Evolutionary conservation across 2,113 vertebrate species (phyloP), one percentile per base, ranked within the genome.

Genomic region (Peromyscus leucopus): DNA sequence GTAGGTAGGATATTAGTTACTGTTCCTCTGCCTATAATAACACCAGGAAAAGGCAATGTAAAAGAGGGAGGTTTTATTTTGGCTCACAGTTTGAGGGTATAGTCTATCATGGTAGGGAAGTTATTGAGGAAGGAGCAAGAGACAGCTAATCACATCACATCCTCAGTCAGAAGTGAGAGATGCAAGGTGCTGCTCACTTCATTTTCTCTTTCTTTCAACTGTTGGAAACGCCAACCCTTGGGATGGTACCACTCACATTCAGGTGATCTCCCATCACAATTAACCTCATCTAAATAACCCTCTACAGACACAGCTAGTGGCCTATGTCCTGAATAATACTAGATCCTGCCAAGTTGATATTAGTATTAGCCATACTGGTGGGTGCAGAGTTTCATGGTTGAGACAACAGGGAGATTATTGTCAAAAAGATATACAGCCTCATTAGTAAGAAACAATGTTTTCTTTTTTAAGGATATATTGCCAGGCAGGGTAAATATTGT

Each of bases 101-200:
- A 21, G 28, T 67, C 39, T 33, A 5, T 67, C n/a, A 42, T 17
- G 39, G 57, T 26, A 28, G 12, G 13, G 15, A 65, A 65, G 61
- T 31, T 26, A 46, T 5, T 10, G 26, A 28, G 28, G 26, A 65
- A 3, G 17, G 61, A 86, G 16, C 16, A 46, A 31, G 61, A 65
- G 26, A 8, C 61, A 67, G 8, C 16, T 33, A 46, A 42, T 33
- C 5, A 67, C 1, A 65, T 33, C 2, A 1, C 1, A 10, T 48
- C 42, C 39, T 33, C 5, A 19, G 39, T 22, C 26, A 86, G 17
- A 16, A 65, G 36, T 46, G 26, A 46, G 39, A 65, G 28, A 67
- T 46, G 17, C 13, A 17, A 6, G 2, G 8, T 12, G 31, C 22
- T 3, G 0, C 16, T 46, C n/a, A 31, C 7, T 19, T 31, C 39